Evolutionary conservation across 2,888 invertebrate species (phyloP).

Genomic region (Cryptocheilus praepositus): DNA sequence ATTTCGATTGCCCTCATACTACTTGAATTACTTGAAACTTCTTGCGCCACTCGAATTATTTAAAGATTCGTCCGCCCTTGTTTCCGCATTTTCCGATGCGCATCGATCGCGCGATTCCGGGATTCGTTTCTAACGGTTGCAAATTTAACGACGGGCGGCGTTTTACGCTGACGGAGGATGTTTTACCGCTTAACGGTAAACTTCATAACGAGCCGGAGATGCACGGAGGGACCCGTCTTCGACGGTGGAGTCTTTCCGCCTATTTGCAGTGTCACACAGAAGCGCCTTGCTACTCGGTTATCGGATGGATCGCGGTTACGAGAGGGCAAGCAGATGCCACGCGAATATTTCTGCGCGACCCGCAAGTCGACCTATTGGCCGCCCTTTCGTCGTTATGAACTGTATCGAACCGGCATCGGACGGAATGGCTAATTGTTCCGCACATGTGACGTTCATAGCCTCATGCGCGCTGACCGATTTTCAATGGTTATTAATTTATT

Average conservation of each 20-base stretch:
- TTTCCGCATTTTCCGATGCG: not conserved
- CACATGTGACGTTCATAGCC: no score
- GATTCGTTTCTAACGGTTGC: constrained; percentile 9
- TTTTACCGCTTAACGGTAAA: constrained; percentile 20
- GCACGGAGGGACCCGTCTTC: not conserved
- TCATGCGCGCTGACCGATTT: no score
- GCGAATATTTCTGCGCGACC: constrained; percentile 1
- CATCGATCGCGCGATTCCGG: not conserved
- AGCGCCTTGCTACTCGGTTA: not conserved
- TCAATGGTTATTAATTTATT: no score
- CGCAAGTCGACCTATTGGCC: no score
- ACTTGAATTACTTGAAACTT: no score
- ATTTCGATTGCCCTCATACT: not conserved
- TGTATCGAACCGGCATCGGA: no score
- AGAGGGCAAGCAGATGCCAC: constrained; percentile 7
- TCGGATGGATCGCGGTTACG: constrained; percentile 2
- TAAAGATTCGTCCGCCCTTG: no score
- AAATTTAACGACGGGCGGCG: constrained; percentile 4
- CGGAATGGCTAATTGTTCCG: no score
- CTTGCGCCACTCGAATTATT: no score
- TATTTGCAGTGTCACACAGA: no score
- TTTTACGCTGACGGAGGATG: constrained; percentile 1
- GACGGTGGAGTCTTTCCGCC: no score
- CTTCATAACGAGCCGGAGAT: constrained; percentile 11
- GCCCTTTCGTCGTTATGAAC: no score